Conservation (phyloP, 2,888 invertebrate species). For the Lycocerus yunnanus region DNA sequence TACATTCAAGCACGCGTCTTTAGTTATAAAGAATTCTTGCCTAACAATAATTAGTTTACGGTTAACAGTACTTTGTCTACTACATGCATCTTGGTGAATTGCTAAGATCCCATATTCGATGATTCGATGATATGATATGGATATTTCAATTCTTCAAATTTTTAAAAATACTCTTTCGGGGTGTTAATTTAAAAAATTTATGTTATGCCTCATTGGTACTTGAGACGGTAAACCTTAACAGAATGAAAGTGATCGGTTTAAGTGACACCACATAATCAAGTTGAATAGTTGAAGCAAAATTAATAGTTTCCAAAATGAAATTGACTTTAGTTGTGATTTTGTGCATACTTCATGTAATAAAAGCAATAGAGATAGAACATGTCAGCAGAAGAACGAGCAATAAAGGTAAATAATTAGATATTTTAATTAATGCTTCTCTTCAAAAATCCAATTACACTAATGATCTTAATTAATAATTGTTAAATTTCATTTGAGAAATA, state of each 20-base stretch:
- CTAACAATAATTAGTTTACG: not conserved
- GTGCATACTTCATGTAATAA: conserved; percentile 40
- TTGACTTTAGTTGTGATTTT: conserved; percentile 42
- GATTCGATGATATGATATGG: not conserved
- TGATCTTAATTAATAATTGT: not conserved
- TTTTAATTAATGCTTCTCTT: not conserved
- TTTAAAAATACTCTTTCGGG: not conserved
- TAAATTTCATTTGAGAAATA: no score
- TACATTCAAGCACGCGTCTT: conserved; percentile 16
- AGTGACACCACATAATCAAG: conserved; percentile 1
- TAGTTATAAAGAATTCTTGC: not conserved
- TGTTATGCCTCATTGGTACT: not conserved
- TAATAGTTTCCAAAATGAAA: conserved; percentile 39
- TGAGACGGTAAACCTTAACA: not conserved
- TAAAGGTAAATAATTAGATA: conserved; percentile 38
- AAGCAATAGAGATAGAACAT: conserved; percentile 36
- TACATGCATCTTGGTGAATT: not conserved
- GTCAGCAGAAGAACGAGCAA: conserved; percentile 18
- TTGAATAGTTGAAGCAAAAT: not conserved
- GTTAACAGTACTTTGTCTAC: not conserved
- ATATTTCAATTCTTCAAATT: not conserved
- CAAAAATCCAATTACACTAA: not conserved
- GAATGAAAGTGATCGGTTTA: conserved; percentile 10
- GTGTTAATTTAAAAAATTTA: not conserved
- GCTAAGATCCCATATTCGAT: not conserved